Conservation (phyloP, 2,888 invertebrate genomes). For the Nomada fucata region DNA sequence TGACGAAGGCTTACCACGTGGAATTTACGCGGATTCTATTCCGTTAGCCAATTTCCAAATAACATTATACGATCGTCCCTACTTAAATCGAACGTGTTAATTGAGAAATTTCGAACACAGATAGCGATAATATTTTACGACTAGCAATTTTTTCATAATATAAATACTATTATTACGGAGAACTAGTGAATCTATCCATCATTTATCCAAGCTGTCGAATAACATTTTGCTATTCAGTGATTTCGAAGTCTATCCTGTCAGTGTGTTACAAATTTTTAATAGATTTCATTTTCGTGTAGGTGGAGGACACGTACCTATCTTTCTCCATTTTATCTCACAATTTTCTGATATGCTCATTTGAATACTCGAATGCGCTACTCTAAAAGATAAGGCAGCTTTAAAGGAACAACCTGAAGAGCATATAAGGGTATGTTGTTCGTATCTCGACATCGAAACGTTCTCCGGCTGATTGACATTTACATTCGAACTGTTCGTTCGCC, state of each 20-base stretch:
- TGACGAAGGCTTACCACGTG: slow-evolving; percentile 29
- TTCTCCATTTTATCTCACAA: no score
- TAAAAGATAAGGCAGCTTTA: background rate
- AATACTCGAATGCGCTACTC: background rate
- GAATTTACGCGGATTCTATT: slow-evolving; percentile 10
- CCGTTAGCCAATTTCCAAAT: background rate
- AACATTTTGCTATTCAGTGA: no score
- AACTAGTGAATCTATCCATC: no score
- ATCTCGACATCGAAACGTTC: background rate
- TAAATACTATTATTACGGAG: no score
- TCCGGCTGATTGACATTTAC: background rate
- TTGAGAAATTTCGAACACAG: background rate
- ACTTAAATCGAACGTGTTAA: background rate
- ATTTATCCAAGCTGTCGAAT: no score
- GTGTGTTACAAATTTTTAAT: no score
- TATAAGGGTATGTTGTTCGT: background rate
- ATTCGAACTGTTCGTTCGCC: background rate
- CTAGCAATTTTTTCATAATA: no score
- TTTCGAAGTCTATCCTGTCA: no score
- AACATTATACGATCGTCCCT: background rate
- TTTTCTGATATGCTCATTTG: no score
- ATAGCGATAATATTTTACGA: no score
- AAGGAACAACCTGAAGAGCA: background rate
- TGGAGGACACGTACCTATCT: no score
- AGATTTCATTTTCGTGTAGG: no score